These are phyloP conservation scores for Mastacembelus armatus DNA, from an alignment of 2,797 vertebrate genomes.

Conservation along the genomic window DNA sequence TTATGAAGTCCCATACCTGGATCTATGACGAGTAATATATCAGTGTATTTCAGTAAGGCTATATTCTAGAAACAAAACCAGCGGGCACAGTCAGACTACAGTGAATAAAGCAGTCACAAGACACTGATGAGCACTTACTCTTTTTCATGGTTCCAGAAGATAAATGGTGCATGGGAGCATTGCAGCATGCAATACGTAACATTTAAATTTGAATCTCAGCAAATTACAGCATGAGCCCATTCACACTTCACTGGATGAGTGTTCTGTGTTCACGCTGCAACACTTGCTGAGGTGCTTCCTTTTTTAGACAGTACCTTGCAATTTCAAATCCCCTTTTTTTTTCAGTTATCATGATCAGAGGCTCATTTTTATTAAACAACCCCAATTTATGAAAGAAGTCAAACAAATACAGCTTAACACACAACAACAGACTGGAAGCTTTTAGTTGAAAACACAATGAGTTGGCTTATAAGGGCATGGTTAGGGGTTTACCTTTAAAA, in stretches of 20 bases:
- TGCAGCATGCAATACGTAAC: constrained; percentile 22
- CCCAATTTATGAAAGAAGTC: neutral
- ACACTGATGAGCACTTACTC: neutral
- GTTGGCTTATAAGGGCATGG: neutral
- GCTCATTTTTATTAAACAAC: neutral
- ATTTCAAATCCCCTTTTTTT: constrained; percentile 22
- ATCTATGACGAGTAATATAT: neutral
- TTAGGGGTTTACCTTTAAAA: too few species aligned
- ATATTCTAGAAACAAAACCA: constrained; percentile 8
- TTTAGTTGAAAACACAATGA: neutral
- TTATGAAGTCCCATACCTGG: neutral
- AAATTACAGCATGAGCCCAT: constrained; percentile 41
- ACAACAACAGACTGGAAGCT: neutral
- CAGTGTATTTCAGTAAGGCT: neutral
- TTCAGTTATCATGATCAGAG: neutral
- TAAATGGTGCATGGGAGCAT: constrained; percentile 27
- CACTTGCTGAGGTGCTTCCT: constrained; percentile 18
- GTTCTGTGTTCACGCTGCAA: constrained; percentile 19
- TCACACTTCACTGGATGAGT: constrained; percentile 58
- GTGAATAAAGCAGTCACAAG: constrained; percentile 9
- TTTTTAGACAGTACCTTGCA: constrained; percentile 21
- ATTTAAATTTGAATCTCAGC: constrained; percentile 54
- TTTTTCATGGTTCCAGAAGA: constrained; percentile 47
- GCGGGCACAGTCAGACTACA: neutral
- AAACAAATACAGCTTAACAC: neutral